Conservation (phyloP, 2,113 vertebrate species). For the Cygnus atratus region DNA sequence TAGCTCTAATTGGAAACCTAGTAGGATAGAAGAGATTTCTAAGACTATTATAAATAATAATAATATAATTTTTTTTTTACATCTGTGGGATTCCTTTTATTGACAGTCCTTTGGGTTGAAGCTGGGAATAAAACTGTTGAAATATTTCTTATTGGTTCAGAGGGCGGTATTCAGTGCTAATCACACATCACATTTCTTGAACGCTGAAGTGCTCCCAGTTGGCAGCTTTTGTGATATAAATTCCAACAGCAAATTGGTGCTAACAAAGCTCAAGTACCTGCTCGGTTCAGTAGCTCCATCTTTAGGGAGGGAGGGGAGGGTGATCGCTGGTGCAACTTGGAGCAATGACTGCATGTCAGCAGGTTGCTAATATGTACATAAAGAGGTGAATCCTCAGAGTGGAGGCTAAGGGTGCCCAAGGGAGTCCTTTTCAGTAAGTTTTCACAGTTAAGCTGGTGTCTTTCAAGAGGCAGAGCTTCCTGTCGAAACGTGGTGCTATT, state of each 20-base stretch:
- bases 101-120: constrained; percentile 25
- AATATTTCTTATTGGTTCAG: neutral
- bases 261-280: constrained; percentile 39
- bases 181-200: neutral
- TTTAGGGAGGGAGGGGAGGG: neutral
- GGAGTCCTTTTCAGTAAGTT: constrained; percentile 23
- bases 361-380: constrained; percentile 6
- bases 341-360: constrained; percentile 15
- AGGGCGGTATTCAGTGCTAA: neutral
- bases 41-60: constrained; percentile 28
- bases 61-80: neutral
- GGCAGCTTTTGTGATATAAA: neutral
- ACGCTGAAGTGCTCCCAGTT: constrained; percentile 22
- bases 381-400: constrained; percentile 25
- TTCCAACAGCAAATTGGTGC: constrained; percentile 2
- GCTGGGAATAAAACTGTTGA: constrained; percentile 19
- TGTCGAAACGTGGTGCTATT: neutral
- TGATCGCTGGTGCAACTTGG: neutral
- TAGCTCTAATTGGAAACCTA: constrained; percentile 36
- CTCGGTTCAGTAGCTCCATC: constrained; percentile 30
- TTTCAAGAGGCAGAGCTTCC: neutral
- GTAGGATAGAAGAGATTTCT: constrained; percentile 11
- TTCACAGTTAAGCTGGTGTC: neutral
- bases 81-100: constrained; percentile 25
- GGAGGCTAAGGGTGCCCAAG: neutral